Conservation (phyloP, 1,140 invertebrate species). For the Euborellia annulipes region DNA sequence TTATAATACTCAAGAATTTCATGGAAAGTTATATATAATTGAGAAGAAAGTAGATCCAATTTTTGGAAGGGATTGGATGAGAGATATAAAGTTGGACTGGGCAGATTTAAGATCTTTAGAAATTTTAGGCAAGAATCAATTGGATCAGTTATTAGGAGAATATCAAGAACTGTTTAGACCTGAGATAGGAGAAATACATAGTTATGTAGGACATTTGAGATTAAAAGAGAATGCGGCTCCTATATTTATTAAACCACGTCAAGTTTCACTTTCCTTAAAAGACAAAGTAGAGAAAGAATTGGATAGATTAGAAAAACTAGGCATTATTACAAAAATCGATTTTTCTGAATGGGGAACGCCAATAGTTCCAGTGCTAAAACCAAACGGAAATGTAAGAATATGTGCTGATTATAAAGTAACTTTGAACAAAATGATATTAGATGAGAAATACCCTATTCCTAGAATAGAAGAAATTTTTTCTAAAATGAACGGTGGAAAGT, state of each 20-base stretch:
- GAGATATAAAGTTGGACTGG: no score
- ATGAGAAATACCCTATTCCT: constrained; percentile 14
- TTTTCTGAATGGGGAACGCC: constrained; percentile 26
- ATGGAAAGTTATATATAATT: no score
- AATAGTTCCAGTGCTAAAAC: constrained; percentile 31
- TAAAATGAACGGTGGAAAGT: constrained; percentile 9
- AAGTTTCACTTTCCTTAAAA: constrained; percentile 25
- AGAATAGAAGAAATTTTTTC: constrained; percentile 15
- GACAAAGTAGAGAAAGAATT: constrained; percentile 26
- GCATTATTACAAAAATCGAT: constrained; percentile 18
- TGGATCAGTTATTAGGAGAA: no score
- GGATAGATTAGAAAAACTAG: constrained; percentile 21
- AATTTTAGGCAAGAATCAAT: no score
- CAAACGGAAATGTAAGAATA: constrained; percentile 24
- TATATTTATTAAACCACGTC: constrained; percentile 23
- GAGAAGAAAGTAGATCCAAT: no score
- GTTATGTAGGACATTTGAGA: no score
- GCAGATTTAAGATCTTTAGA: no score
- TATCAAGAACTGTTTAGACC: no score
- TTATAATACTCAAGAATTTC: no score
- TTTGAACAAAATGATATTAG: constrained; percentile 13
- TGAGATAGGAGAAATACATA: no score
- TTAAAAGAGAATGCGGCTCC: constrained; percentile 12
- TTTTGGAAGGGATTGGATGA: no score
- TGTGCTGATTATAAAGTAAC: constrained; percentile 29